A percentile compares a stretch with the other conserved stretches of the same genome.
Evolutionary conservation across 1,140 invertebrate genomes (phyloP).

Genomic region (Coenobita brevimanus): DNA sequence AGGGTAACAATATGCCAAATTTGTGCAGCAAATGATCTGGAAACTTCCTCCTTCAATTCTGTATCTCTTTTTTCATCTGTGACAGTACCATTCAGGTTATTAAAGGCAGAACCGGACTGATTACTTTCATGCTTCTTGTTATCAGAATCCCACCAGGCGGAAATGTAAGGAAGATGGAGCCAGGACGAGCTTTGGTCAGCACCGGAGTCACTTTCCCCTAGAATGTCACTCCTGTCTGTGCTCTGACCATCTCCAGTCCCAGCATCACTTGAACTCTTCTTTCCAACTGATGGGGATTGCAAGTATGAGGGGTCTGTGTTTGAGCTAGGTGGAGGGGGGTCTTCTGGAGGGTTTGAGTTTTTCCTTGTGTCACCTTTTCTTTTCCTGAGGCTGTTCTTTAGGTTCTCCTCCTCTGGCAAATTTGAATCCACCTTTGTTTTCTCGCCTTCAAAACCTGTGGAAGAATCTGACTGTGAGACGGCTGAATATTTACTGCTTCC

Average conservation of each 20-base stretch:
- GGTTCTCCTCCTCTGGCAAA: no score
- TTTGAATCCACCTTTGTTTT: neutral
- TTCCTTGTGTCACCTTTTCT: neutral
- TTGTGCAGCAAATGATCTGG: constrained; percentile 11
- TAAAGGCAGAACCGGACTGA: no score
- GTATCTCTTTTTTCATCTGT: neutral
- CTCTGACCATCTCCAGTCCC: neutral
- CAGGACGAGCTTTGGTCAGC: neutral
- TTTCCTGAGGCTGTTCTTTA: neutral
- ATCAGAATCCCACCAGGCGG: neutral
- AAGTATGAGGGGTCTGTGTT: neutral
- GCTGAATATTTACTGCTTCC: neutral
- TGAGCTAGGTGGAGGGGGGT: constrained; percentile 21
- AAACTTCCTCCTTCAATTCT: no score
- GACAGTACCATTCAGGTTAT: no score
- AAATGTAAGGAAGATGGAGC: constrained; percentile 8
- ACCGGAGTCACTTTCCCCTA: neutral
- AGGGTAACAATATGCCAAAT: constrained; percentile 18
- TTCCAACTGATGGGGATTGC: neutral
- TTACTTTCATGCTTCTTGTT: neutral
- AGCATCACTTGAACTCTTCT: neutral
- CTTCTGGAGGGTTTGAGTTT: constrained; percentile 17
- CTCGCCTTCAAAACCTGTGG: no score
- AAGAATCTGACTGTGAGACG: no score
- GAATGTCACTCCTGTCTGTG: neutral